phyloP scores from a whole-genome alignment of 2,113 vertebrate genomes.

The Dermatemys mawii region DNA sequence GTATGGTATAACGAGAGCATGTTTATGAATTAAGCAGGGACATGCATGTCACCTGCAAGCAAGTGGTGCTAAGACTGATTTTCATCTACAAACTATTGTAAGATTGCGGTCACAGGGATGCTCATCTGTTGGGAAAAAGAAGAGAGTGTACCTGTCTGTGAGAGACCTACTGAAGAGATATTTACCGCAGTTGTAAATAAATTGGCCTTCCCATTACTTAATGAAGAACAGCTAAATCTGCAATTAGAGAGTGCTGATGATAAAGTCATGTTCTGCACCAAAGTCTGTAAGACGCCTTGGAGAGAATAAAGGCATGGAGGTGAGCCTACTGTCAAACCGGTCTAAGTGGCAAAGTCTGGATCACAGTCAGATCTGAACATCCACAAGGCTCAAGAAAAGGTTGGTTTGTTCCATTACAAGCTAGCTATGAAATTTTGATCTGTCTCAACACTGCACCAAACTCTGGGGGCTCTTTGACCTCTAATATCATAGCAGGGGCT shows the following conservation, averaged over 20 bases:
- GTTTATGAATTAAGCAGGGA: neutral
- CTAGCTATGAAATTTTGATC: fast-evolving
- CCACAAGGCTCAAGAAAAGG: neutral
- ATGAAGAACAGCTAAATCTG: neutral
- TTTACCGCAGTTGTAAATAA: neutral
- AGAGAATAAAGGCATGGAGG: neutral
- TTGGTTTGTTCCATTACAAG: neutral
- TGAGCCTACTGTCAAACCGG: neutral
- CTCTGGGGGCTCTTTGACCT: fast-evolving
- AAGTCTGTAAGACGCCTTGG: neutral
- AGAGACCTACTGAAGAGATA: neutral
- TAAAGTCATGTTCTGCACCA: neutral
- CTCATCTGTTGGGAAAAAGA: neutral
- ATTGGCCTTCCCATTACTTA: fast-evolving
- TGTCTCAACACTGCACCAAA: fast-evolving
- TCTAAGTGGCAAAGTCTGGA: neutral
- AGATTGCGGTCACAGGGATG: neutral
- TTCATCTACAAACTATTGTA: neutral
- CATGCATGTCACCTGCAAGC: neutral
- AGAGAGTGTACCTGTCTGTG: fast-evolving
- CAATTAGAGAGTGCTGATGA: neutral
- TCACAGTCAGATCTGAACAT: neutral
- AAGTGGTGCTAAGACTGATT: neutral
- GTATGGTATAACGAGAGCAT: neutral
- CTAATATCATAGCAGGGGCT: neutral